A percentile compares a stretch with the other conserved stretches of the same genome.
Conservation (phyloP, 2,113 vertebrate species). For the Rhynchopsitta pachyrhyncha region DNA sequence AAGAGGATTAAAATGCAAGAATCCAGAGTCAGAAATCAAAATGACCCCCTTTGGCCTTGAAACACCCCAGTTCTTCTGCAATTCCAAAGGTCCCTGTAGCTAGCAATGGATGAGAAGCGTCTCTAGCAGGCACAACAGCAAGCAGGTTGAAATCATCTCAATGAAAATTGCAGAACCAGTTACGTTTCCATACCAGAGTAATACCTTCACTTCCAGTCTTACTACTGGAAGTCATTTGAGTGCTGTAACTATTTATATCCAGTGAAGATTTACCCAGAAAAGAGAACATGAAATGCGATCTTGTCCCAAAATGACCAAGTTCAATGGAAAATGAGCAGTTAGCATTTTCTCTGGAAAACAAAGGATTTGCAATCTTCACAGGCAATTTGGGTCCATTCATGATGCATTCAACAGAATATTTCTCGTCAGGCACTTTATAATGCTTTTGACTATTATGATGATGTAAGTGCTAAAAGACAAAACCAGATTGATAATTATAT, state of each 20-base stretch:
- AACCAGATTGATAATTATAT: background rate
- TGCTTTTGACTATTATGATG: background rate
- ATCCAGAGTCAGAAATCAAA: background rate
- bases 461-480: background rate
- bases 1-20: background rate
- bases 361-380: background rate
- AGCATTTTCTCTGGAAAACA: background rate
- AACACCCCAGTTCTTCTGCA: background rate
- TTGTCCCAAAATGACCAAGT: background rate
- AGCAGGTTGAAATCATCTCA: background rate
- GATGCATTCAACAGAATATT: background rate
- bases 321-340: background rate
- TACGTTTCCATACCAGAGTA: background rate
- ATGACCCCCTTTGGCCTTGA: background rate
- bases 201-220: background rate
- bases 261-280: constrained; percentile 33
- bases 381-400: background rate
- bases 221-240: constrained; percentile 9
- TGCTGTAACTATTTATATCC: constrained; percentile 23
- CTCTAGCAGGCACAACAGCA: background rate
- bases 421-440: background rate
- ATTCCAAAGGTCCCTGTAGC: background rate
- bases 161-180: background rate
- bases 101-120: background rate
- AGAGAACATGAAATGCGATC: constrained; percentile 7